These are phyloP conservation scores for Limonius californicus DNA, from an alignment of 1,140 invertebrate genomes.

Conservation along the genomic window DNA sequence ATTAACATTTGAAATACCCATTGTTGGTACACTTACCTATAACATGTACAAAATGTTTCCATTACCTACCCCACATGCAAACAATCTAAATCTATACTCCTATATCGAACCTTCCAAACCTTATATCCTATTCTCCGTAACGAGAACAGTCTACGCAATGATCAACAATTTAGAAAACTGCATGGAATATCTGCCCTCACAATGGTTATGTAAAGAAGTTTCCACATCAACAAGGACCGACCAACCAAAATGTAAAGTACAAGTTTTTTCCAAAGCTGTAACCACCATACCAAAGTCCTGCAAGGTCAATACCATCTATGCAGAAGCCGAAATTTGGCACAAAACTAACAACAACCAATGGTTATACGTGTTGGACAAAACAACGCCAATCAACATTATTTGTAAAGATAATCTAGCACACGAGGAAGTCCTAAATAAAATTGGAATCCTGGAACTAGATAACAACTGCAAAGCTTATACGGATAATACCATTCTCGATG, in stretches of 20 bases:
- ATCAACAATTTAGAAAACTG: not conserved
- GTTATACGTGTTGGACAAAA: conserved; percentile 1
- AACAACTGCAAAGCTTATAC: conserved; percentile 9
- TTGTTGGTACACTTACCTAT: too few relatives aligned
- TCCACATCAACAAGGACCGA: not conserved
- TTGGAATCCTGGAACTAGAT: conserved; percentile 2
- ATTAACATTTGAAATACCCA: too few relatives aligned
- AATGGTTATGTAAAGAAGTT: conserved; percentile 9
- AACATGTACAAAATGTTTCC: too few relatives aligned
- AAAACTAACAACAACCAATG: not conserved
- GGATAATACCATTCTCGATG: not conserved
- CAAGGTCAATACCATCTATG: not conserved
- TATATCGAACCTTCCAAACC: not conserved
- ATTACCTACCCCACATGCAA: conserved; percentile 4
- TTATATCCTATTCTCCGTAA: conserved; percentile 5
- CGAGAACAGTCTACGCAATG: conserved; percentile 6
- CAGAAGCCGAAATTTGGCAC: conserved; percentile 11
- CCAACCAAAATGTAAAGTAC: not conserved
- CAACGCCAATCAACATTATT: not conserved
- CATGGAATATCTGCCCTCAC: not conserved
- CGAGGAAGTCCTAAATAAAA: not conserved
- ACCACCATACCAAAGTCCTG: conserved; percentile 5
- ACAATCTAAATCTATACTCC: conserved; percentile 2
- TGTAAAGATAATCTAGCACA: not conserved
- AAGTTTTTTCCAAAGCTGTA: not conserved